Percentiles rank a stretch among this genome's conserved stretches.
Evolutionary conservation across 2,888 invertebrate genomes (phyloP).

Genomic region (Timema podura): DNA sequence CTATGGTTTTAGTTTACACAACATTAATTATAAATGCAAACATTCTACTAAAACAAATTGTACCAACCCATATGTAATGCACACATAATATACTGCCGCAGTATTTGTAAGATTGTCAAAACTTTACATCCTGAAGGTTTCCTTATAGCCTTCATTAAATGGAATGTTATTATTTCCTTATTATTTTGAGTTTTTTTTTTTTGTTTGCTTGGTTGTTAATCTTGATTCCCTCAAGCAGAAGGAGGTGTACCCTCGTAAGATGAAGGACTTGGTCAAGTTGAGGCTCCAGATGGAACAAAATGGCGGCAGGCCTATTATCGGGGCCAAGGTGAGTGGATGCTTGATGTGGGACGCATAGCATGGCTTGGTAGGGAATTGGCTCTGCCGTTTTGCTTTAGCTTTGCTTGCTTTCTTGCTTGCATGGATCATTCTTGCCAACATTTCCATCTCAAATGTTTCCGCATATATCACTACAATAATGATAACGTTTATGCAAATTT

Average conservation of each 20-base stretch:
- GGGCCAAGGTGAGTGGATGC: slow-evolving; percentile 21
- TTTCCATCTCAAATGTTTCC: not conserved
- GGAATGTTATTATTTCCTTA: slow-evolving; percentile 10
- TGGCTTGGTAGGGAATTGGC: not conserved
- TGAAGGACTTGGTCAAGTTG: slow-evolving; percentile 64
- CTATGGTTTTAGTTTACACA: no score
- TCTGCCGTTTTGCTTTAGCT: not conserved
- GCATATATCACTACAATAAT: no score
- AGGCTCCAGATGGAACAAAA: slow-evolving; percentile 21
- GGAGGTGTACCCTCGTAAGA: slow-evolving; percentile 78
- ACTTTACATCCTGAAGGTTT: not conserved
- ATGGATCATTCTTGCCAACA: not conserved
- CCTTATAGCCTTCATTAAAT: slow-evolving; percentile 4
- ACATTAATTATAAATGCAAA: no score
- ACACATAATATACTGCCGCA: no score
- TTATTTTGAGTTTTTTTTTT: slow-evolving; percentile 19
- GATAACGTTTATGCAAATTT: no score
- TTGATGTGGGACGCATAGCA: no score
- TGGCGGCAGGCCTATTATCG: slow-evolving; percentile 12
- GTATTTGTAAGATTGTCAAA: not conserved
- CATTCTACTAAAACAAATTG: no score
- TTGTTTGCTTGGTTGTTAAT: slow-evolving; percentile 34
- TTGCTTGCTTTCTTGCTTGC: not conserved
- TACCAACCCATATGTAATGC: no score
- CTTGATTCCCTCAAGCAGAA: slow-evolving; percentile 45